A percentile compares a stretch with the other conserved stretches of the same genome.
Conservation (phyloP, 2,113 vertebrate species). For the Falco punctatus region DNA sequence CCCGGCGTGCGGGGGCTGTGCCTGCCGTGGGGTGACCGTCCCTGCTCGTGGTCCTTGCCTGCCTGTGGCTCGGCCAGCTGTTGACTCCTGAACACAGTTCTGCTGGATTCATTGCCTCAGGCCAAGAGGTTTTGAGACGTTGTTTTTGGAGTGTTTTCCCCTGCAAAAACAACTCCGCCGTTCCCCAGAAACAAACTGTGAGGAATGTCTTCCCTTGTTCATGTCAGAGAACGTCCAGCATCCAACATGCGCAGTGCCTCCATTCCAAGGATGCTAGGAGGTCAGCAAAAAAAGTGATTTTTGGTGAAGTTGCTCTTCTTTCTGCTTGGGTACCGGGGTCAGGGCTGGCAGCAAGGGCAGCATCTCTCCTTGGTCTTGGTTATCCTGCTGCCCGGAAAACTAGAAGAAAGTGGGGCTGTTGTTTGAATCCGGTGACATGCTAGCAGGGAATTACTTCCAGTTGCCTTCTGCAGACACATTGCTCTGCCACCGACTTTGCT, state of each 20-base stretch:
- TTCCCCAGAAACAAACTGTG: background rate
- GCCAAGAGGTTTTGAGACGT: background rate
- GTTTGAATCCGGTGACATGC: fast-evolving
- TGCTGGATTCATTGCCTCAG: background rate
- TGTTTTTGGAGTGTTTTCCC: background rate
- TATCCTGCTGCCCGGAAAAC: background rate
- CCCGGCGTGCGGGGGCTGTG: fast-evolving
- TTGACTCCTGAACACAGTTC: background rate
- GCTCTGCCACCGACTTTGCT: background rate
- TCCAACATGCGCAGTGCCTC: background rate
- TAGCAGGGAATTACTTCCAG: background rate
- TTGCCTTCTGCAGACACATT: background rate
- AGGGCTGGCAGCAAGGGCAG: background rate
- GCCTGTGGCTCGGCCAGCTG: background rate
- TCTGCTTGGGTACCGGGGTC: fast-evolving
- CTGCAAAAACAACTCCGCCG: background rate
- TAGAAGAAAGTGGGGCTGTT: background rate
- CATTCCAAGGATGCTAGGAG: background rate
- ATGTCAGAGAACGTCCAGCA: background rate
- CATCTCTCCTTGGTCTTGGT: background rate
- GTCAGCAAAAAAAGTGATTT: background rate
- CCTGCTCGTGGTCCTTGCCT: fast-evolving
- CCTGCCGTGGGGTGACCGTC: fast-evolving
- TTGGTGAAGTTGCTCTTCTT: background rate
- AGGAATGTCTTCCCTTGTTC: background rate